Evolutionary conservation across 2,797 vertebrate genomes (phyloP), one percentile per base, ranked within the genome.

Genomic region (Hydrolagus colliei): DNA sequence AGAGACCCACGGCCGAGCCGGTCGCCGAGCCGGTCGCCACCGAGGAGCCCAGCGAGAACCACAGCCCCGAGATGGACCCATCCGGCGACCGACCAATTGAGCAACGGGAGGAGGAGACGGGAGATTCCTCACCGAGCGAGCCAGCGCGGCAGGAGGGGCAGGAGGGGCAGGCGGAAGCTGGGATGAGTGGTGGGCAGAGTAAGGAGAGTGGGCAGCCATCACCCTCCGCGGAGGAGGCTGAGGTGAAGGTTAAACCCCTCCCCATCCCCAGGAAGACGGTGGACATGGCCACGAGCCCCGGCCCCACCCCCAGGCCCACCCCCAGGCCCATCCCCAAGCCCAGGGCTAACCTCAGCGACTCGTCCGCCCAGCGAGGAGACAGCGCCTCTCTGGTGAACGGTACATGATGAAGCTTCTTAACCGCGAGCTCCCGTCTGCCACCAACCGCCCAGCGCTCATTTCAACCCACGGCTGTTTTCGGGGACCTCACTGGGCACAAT

Each of bases 41-140:
- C 22, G 22, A 2, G 16, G 32, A 41, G 41, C 41, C 41, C 41
- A 52, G 41, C 41, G 6, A 52, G 41, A 52, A 2, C 41, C 41
- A 2, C 2, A 52, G 41, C 41, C 6, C 41, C 41, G 41, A 52
- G 41, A 52, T 6, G 41, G 41, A 52, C 41, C 92, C 14, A 86
- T 91, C 12, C 87, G 90, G 87, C 92, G 92, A 85, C 90, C 92
- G n/a, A 95, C 95, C 95, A 22, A 95, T 95, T 73, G 93, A 94
- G 14, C 93, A 94, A 72, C 93, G 92, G 0, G 93, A 94, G 9
- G 91, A 93, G 73, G 88, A 52, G 41, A 87, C n/a, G 13, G 88
- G 88, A 27, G 88, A 90, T 85, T 88, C 88, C 73, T 88, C 89
- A 12, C 89, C 88, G 73, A 32, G 7, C 63, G 86, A 87, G 0